These are phyloP conservation scores for Pyrrhia umbra DNA, from an alignment of 2,888 invertebrate genomes.

Conservation along the genomic window DNA sequence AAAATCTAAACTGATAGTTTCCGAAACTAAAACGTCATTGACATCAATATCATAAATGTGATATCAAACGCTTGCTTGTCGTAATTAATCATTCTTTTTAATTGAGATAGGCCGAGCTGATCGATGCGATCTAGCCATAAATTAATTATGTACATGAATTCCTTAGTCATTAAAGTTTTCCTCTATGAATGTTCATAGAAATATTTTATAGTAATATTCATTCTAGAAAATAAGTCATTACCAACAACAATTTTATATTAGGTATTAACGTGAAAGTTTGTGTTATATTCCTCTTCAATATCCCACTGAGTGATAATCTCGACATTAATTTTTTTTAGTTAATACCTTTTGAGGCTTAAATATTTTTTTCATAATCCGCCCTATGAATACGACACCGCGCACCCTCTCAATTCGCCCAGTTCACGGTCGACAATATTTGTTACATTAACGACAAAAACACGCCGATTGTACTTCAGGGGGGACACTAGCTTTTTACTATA, in stretches of 20 bases:
- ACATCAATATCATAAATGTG: background rate
- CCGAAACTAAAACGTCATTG: too few relatives aligned
- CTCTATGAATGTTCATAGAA: background rate
- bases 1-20: too few relatives aligned
- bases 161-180: background rate
- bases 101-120: conserved; percentile 8
- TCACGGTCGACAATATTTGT: conserved; percentile 82
- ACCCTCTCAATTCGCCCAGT: conserved; percentile 66
- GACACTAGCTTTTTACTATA: conserved; percentile 31
- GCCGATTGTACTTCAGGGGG: conserved; percentile 39
- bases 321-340: too few relatives aligned
- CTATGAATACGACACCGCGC: conserved; percentile 67
- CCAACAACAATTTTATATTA: too few relatives aligned
- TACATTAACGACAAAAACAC: conserved; percentile 77
- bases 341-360: too few relatives aligned
- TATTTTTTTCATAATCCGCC: conserved; percentile 11
- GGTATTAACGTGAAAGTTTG: too few relatives aligned
- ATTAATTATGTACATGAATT: background rate
- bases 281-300: too few relatives aligned
- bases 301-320: too few relatives aligned
- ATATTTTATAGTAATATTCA: too few relatives aligned
- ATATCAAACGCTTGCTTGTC: background rate
- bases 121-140: background rate
- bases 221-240: too few relatives aligned
- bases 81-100: background rate